These are phyloP conservation scores for Argyresthia albistria DNA, from an alignment of 2,888 invertebrate species.

Conservation along the genomic window DNA sequence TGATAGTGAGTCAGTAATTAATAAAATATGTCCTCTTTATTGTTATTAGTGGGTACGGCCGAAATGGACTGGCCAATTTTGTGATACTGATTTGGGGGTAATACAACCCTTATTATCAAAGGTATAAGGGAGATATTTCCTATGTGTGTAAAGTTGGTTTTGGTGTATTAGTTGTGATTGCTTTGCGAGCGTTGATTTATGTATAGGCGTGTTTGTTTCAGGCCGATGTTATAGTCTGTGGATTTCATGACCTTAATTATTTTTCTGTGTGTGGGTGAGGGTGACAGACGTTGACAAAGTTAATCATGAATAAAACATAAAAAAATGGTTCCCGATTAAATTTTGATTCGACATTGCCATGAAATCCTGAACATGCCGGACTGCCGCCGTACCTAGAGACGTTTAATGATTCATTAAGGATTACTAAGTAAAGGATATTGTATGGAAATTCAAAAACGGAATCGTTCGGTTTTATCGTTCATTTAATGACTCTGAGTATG, in stretches of 20 bases:
- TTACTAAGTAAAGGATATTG: too few relatives aligned
- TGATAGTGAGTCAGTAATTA: conserved; percentile 63
- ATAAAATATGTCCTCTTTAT: conserved; percentile 61
- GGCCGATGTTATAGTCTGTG: background rate
- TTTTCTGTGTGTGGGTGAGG: background rate
- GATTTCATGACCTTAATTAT: background rate
- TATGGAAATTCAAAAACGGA: too few relatives aligned
- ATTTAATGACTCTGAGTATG: too few relatives aligned
- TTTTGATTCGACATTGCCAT: too few relatives aligned
- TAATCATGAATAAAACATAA: too few relatives aligned
- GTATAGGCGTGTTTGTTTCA: conserved; percentile 14
- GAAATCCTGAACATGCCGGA: too few relatives aligned
- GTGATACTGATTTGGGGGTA: background rate
- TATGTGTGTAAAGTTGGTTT: conserved; percentile 15
- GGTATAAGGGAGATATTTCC: background rate
- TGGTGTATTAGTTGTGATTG: conserved; percentile 34
- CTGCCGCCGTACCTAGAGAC: too few relatives aligned
- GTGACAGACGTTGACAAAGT: too few relatives aligned
- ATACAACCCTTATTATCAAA: background rate
- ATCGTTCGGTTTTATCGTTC: too few relatives aligned
- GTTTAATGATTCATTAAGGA: too few relatives aligned
- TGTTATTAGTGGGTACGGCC: conserved; percentile 10
- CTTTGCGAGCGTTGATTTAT: conserved; percentile 41
- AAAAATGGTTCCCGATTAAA: too few relatives aligned
- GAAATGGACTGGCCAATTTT: background rate